Conservation (phyloP, 2,888 invertebrate species). For the Cyrtodaria siliqua region DNA sequence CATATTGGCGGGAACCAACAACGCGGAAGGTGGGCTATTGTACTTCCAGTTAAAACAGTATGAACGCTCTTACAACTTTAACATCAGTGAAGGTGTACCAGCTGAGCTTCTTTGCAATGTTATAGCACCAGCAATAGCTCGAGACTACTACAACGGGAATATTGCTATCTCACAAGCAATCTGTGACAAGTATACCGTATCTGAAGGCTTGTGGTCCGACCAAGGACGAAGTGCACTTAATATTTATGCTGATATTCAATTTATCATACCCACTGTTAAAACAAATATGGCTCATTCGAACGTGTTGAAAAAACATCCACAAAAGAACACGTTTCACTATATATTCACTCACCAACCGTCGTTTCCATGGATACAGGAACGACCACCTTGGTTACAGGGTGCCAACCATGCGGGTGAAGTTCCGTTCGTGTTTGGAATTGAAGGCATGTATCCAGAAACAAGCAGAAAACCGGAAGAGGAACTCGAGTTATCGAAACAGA, state of each 20-base stretch:
- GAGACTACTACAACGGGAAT: conserved; percentile 39
- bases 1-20: conserved; percentile 64
- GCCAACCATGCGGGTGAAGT: conserved; percentile 98
- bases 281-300: conserved; percentile 91
- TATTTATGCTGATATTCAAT: conserved; percentile 52
- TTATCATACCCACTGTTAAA: conserved; percentile 48
- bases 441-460: conserved; percentile 83
- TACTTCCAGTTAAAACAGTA: conserved; percentile 45
- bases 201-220: conserved; percentile 5
- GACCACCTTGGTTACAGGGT: conserved; percentile 96
- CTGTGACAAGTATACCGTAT: conserved; percentile 48
- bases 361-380: conserved; percentile 89
- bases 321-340: conserved; percentile 95
- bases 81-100: conserved; percentile 50
- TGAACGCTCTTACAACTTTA: conserved; percentile 45
- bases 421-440: conserved; percentile 96
- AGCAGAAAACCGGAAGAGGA: conserved; percentile 89
- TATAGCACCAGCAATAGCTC: conserved; percentile 44
- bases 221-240: conserved; percentile 47
- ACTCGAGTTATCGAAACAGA: conserved; percentile 92
- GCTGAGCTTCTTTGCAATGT: conserved; percentile 45
- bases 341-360: conserved; percentile 93
- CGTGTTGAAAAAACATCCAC: too few relatives aligned
- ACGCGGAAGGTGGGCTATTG: conserved; percentile 65
- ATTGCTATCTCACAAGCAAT: conserved; percentile 34